Base-by-base conservation (phyloP, 1,140 invertebrate species). In the Trachymyrmex cornetzi region DNA sequence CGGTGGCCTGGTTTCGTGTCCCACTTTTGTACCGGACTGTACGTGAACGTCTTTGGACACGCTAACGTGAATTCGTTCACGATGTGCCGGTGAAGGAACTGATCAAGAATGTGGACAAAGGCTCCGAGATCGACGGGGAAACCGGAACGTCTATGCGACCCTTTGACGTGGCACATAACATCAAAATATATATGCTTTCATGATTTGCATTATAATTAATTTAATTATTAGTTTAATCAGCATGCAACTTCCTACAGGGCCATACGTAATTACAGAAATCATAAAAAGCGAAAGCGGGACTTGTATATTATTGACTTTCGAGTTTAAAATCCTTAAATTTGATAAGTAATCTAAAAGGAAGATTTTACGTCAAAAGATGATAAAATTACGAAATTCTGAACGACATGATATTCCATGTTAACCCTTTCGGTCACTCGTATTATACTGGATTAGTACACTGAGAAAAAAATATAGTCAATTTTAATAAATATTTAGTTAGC, bases 1-100 rank as follows among this genome's bases (percentile, higher is more conserved):
- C 94, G 94, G 92, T 95, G 95, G 93, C 95, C 95, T 95, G 95
- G 94, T 95, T 95, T 91, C 93, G 90, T 94, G 94, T 94, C 93
- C 95, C 87, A 94, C 93, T 94, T 95, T 92, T 93, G 84, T 71
- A 57, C 74, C 82, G 80, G 89, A 91, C 90, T 91, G 88, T 90
- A 89, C 92, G 81, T 87, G 87, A 85, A 90, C 87, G 82, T 88
- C 89, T 88, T 69, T 77, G 86, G 88, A 88, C 64, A 92, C 91
- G 91, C 86, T 87, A 82, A 88, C 71, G 69, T 88, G 85, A 89
- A 87, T 71, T 77, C 80, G 80, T 81, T 67, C 57, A 81, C 87
- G 81, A 63, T 86, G 85, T 12, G 27, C 30, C n/a, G 67, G 38
- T 19, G 74, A 67, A 16, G 66, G 34, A 84, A 84, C 38, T 24